Percentiles rank a stretch among this genome's conserved stretches.
phyloP scores from a whole-genome alignment of 1,140 invertebrate genomes.

The Dendrolimus kikuchii region DNA sequence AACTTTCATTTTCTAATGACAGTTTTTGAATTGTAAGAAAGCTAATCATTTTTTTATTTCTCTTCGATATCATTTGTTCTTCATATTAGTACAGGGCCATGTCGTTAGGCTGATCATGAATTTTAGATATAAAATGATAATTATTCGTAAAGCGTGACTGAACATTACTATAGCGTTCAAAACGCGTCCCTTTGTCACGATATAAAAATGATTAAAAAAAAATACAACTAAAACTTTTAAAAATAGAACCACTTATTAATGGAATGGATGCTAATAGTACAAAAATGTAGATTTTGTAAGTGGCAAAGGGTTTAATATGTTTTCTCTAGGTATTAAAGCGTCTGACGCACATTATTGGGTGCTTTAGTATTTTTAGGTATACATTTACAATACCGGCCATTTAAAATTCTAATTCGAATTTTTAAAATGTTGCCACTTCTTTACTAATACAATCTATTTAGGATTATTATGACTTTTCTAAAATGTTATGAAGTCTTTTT shows the following conservation, averaged over 20 bases:
- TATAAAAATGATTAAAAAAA: conserved; percentile 24
- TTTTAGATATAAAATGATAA: background rate
- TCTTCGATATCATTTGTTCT: too few species aligned
- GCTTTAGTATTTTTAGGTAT: conserved; percentile 21
- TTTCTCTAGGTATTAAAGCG: conserved; percentile 20
- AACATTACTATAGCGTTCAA: conserved; percentile 39
- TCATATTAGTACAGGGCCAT: too few species aligned
- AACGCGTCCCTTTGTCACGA: conserved; percentile 37
- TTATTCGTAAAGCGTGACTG: conserved; percentile 30
- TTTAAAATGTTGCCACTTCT: too few species aligned
- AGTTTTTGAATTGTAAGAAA: too few species aligned
- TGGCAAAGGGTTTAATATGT: conserved; percentile 21
- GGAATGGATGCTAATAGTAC: conserved; percentile 27
- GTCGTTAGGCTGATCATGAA: too few species aligned
- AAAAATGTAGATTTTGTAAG: conserved; percentile 20
- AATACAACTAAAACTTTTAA: conserved; percentile 20
- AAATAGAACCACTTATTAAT: conserved; percentile 32
- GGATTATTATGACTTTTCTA: too few species aligned
- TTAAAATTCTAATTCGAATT: conserved; percentile 10
- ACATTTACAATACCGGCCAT: conserved; percentile 4
- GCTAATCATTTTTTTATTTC: too few species aligned
- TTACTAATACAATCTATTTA: too few species aligned
- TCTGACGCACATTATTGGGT: conserved; percentile 41
- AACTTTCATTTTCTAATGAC: too few species aligned
- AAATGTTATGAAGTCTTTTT: too few species aligned